Evolutionary conservation across 2,797 vertebrate genomes (phyloP).

Genomic region (Trichosurus vulpecula): DNA sequence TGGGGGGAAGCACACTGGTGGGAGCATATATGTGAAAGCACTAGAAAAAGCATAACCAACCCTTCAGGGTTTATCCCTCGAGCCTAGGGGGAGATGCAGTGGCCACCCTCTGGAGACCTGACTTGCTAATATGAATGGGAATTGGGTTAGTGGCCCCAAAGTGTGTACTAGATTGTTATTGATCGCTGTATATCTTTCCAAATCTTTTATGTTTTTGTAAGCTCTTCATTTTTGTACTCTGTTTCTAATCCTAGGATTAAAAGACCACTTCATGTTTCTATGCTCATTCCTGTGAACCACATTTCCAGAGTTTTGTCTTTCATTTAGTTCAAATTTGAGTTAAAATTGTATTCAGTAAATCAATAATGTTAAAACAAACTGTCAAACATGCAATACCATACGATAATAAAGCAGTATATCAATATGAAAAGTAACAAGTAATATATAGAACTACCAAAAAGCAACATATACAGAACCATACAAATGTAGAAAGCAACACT

Average conservation of each 20-base stretch:
- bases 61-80: neutral
- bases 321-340: neutral
- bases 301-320: neutral
- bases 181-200: neutral
- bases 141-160: neutral
- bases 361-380: neutral
- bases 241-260: neutral
- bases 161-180: neutral
- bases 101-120: neutral
- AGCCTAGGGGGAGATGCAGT: neutral
- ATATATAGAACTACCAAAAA: neutral
- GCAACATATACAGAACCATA: neutral
- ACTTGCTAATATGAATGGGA: neutral
- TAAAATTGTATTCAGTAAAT: neutral
- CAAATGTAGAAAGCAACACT: neutral
- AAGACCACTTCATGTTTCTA: neutral
- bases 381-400: neutral
- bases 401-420: neutral
- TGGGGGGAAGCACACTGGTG: neutral
- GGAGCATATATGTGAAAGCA: neutral
- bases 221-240: neutral
- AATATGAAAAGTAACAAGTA: neutral
- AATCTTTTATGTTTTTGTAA: neutral
- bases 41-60: neutral
- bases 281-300: neutral